Percentiles rank a stretch among this genome's conserved stretches.
Conservation (phyloP, 2,888 invertebrate genomes). For the Sympetrum striolatum region DNA sequence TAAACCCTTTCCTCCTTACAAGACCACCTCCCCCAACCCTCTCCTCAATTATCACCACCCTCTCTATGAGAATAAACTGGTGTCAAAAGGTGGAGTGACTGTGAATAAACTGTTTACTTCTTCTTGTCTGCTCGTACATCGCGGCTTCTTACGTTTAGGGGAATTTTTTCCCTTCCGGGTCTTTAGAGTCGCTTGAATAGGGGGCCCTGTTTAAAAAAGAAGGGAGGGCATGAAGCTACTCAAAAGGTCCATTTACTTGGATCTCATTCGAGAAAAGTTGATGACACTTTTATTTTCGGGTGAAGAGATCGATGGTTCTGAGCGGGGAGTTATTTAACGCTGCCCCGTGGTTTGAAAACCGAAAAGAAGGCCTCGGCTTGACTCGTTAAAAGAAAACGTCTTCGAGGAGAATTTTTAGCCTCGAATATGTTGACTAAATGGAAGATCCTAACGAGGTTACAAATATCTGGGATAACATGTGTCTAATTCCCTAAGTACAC, state of each 20-base stretch:
- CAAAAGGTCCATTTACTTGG: neutral
- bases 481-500: too few species aligned
- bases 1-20: too few species aligned
- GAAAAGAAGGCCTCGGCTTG: too few species aligned
- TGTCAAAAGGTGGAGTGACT: neutral
- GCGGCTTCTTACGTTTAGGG: neutral
- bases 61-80: neutral
- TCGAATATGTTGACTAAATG: too few species aligned
- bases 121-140: neutral
- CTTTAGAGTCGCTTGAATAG: neutral
- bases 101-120: constrained; percentile 30
- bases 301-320: too few species aligned
- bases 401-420: too few species aligned
- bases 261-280: neutral
- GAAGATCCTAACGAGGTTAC: too few species aligned
- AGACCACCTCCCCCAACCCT: neutral
- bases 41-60: neutral
- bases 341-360: too few species aligned
- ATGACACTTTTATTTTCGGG: neutral
- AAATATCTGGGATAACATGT: too few species aligned
- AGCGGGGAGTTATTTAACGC: too few species aligned
- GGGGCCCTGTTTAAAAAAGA: neutral
- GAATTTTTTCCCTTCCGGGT: constrained; percentile 13
- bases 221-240: neutral
- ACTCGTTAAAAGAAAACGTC: too few species aligned